A percentile compares a stretch with the other conserved stretches of the same genome.
phyloP scores from a whole-genome alignment of 2,888 invertebrate species.

The Meganola albula region DNA sequence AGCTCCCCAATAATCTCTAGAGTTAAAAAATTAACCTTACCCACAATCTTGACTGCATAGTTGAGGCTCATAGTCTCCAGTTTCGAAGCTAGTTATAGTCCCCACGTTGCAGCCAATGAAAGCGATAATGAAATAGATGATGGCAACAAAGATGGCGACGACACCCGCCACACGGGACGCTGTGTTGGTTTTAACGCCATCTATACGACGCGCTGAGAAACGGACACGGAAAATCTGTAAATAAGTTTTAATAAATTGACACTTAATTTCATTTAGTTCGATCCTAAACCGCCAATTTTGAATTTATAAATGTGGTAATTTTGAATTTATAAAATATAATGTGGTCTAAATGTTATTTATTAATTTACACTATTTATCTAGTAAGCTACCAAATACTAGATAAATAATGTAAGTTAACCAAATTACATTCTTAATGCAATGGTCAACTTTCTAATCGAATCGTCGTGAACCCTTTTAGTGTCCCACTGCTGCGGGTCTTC shows the following conservation, averaged over 20 bases:
- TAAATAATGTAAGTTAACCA: too few species aligned
- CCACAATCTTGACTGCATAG: constrained; percentile 47
- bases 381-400: too few species aligned
- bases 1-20: too few species aligned
- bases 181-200: constrained; percentile 60
- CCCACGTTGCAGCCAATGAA: constrained; percentile 40
- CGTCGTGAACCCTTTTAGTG: too few species aligned
- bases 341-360: too few species aligned
- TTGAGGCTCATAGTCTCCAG: constrained; percentile 36
- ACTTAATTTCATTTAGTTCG: neutral
- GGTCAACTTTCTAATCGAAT: too few species aligned
- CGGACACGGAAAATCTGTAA: constrained; percentile 58
- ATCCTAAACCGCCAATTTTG: too few species aligned
- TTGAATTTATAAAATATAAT: too few species aligned
- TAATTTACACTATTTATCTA: too few species aligned
- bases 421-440: too few species aligned
- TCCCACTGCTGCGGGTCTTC: too few species aligned
- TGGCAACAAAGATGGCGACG: constrained; percentile 43
- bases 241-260: neutral
- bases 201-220: constrained; percentile 55
- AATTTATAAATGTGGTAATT: too few species aligned
- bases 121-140: constrained; percentile 42
- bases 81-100: constrained; percentile 33
- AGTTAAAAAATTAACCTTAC: constrained; percentile 29
- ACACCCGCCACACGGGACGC: constrained; percentile 57